These are phyloP conservation scores for Cosmopolites sordidus DNA, from an alignment of 2,888 invertebrate genomes.

Conservation along the genomic window DNA sequence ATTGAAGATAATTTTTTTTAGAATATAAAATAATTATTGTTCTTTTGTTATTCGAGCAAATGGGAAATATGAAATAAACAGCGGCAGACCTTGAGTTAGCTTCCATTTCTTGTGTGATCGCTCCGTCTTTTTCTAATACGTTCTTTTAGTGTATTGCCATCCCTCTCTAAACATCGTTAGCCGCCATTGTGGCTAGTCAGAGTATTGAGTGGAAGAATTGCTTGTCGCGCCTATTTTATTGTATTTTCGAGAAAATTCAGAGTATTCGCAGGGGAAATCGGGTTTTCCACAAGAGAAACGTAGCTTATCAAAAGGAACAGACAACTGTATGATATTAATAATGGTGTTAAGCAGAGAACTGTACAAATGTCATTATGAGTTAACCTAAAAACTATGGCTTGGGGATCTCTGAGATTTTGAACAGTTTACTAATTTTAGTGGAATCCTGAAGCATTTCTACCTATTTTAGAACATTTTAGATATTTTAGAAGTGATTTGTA, in stretches of 20 bases:
- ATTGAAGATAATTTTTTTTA: slow-evolving; percentile 4
- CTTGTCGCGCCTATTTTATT: slow-evolving; percentile 29
- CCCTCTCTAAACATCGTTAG: slow-evolving; percentile 46
- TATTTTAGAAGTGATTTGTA: not conserved
- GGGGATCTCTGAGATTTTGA: slow-evolving; percentile 19
- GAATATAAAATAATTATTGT: slow-evolving; percentile 7
- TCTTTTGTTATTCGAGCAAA: slow-evolving; percentile 2
- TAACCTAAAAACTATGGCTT: slow-evolving; percentile 28
- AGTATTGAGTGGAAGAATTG: slow-evolving; percentile 25
- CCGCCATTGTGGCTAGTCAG: slow-evolving; percentile 35
- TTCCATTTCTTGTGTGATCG: slow-evolving; percentile 8
- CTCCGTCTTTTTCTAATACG: slow-evolving; percentile 11
- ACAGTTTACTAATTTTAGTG: slow-evolving; percentile 8
- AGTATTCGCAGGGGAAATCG: slow-evolving; percentile 9
- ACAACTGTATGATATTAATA: not conserved
- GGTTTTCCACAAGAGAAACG: not conserved
- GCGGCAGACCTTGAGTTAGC: not conserved
- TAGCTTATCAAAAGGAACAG: not conserved
- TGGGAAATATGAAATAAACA: slow-evolving; percentile 1
- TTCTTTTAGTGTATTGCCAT: slow-evolving; percentile 22
- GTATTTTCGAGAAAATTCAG: slow-evolving; percentile 11
- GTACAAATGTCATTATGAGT: slow-evolving; percentile 23
- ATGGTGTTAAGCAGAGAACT: slow-evolving; percentile 10
- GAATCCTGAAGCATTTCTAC: slow-evolving; percentile 5
- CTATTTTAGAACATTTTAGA: not conserved